Conservation (phyloP, 1,140 invertebrate species). For the Dendrolimus kikuchii region DNA sequence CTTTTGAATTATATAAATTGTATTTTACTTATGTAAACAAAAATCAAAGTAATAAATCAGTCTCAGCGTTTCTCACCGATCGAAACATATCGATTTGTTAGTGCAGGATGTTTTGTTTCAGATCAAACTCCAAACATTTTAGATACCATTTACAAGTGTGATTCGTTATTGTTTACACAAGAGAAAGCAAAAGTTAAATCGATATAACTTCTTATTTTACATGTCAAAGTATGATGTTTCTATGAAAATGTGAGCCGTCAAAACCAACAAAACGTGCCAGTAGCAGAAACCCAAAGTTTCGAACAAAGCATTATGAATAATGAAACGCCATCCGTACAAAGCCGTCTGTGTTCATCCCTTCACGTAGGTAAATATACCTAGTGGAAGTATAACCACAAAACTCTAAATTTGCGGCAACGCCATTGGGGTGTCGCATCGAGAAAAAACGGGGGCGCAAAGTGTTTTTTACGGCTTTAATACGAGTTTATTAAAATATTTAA, state of each 20-base stretch:
- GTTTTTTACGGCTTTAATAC: slow-evolving; percentile 68
- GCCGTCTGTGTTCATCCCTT: slow-evolving; percentile 18
- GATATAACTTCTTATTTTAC: background rate
- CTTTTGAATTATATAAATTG: too few species aligned
- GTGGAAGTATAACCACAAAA: slow-evolving; percentile 31
- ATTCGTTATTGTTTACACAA: too few species aligned
- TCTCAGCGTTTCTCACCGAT: too few species aligned
- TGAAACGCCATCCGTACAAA: slow-evolving; percentile 53
- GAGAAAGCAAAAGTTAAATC: too few species aligned
- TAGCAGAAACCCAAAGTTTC: slow-evolving; percentile 40
- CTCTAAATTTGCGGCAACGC: slow-evolving; percentile 24
- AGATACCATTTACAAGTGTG: too few species aligned
- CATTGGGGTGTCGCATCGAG: slow-evolving; percentile 35
- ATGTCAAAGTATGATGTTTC: background rate
- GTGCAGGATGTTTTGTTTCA: too few species aligned
- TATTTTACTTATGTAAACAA: too few species aligned
- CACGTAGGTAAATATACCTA: slow-evolving; percentile 20
- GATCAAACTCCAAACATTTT: too few species aligned
- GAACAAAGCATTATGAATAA: slow-evolving; percentile 66
- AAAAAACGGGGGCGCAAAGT: slow-evolving; percentile 60
- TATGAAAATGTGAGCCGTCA: slow-evolving; percentile 31
- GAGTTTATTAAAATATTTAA: slow-evolving; percentile 71
- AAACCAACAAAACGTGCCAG: slow-evolving; percentile 47
- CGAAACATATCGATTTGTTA: too few species aligned
- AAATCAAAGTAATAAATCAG: too few species aligned